Evolutionary conservation across 2,888 invertebrate genomes (phyloP).

Genomic region (Diarsia rubi): DNA sequence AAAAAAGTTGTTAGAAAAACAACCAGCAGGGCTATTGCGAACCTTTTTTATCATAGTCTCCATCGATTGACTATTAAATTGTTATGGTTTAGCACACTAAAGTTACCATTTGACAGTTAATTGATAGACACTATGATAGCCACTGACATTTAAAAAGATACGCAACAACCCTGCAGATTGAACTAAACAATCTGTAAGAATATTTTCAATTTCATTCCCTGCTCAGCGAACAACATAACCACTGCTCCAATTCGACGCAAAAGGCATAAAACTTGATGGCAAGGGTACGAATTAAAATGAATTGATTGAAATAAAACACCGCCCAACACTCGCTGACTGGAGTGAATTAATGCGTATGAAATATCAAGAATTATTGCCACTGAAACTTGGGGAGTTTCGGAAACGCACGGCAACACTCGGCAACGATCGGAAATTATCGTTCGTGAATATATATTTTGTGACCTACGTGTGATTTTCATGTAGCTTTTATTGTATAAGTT

Average conservation of each 20-base stretch:
- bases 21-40: no score
- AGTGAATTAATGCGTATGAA: slow-evolving; percentile 63
- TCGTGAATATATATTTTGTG: slow-evolving; percentile 45
- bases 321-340: slow-evolving; percentile 56
- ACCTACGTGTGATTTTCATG: slow-evolving; percentile 44
- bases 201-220: slow-evolving; percentile 8
- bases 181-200: neutral
- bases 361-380: slow-evolving; percentile 61
- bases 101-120: no score
- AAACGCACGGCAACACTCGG: slow-evolving; percentile 49
- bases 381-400: slow-evolving; percentile 57
- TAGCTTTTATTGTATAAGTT: slow-evolving; percentile 52
- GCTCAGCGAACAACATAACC: slow-evolving; percentile 29
- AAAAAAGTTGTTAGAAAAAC: no score
- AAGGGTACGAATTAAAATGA: slow-evolving; percentile 64
- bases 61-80: no score
- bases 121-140: no score
- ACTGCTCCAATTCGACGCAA: slow-evolving; percentile 33
- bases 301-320: slow-evolving; percentile 71
- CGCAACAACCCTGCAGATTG: no score
- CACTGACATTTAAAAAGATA: no score
- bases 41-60: no score
- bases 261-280: slow-evolving; percentile 61
- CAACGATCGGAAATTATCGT: slow-evolving; percentile 51
- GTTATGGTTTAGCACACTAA: no score